These are phyloP conservation scores for Drosophila oshimai DNA, from an alignment of 1,140 invertebrate species.

Conservation along the genomic window DNA sequence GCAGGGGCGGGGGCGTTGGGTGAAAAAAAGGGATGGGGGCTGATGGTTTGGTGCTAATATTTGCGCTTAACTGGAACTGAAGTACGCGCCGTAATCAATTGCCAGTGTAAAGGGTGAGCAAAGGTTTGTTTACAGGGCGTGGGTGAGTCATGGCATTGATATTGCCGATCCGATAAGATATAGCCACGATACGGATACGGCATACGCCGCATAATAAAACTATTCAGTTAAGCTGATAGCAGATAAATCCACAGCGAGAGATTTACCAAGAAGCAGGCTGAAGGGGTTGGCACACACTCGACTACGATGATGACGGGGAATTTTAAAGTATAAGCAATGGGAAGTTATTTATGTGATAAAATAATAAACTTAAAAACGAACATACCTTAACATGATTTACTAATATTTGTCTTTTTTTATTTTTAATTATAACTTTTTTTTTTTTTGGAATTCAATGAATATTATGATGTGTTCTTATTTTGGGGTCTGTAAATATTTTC, in stretches of 20 bases:
- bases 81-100: slow-evolving; percentile 63
- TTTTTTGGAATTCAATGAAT: no score
- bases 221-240: slow-evolving; percentile 17
- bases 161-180: slow-evolving; percentile 13
- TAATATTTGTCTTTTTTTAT: no score
- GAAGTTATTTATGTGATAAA: no score
- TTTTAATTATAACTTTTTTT: no score
- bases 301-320: no score
- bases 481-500: no score
- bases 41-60: slow-evolving; percentile 60
- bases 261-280: neutral
- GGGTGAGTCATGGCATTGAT: slow-evolving; percentile 39
- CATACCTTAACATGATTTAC: no score
- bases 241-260: slow-evolving; percentile 1
- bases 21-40: neutral
- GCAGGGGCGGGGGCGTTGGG: neutral
- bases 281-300: neutral
- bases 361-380: no score
- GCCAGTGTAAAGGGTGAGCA: slow-evolving; percentile 11
- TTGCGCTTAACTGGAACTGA: slow-evolving; percentile 57
- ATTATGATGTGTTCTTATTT: no score
- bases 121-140: slow-evolving; percentile 5
- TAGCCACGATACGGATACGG: slow-evolving; percentile 16
- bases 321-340: no score
- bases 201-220: slow-evolving; percentile 24